Conservation (phyloP, 2,113 vertebrate species). For the Strix aluco region DNA sequence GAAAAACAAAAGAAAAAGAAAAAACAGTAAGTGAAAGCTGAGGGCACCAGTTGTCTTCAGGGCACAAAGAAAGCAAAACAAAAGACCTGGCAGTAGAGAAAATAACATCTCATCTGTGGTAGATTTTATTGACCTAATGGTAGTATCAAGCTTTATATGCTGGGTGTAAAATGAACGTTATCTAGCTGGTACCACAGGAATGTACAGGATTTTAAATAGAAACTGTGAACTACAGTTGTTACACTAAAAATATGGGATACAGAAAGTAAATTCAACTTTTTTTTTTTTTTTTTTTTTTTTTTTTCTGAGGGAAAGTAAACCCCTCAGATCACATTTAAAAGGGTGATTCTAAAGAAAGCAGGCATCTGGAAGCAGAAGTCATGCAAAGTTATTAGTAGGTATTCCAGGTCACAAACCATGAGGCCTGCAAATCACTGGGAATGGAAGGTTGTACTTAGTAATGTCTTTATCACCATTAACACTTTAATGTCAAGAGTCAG, state of each 20-base stretch:
- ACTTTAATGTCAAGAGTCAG: background rate
- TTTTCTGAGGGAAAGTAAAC: constrained; percentile 31
- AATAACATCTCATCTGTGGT: background rate
- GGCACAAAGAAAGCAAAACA: background rate
- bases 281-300: constrained; percentile 32
- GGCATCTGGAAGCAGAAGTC: constrained; percentile 6
- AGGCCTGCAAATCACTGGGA: background rate
- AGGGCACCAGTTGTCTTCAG: background rate
- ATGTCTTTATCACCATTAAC: background rate
- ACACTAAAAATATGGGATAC: constrained; percentile 6
- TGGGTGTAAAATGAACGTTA: constrained; percentile 46
- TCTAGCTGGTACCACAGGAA: constrained; percentile 16
- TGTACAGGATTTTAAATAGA: constrained; percentile 17
- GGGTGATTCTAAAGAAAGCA: constrained; percentile 18
- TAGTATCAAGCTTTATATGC: constrained; percentile 31
- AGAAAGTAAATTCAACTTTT: background rate
- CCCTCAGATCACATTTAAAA: constrained; percentile 33
- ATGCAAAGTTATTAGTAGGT: constrained; percentile 28
- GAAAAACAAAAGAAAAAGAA: background rate
- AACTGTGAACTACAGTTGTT: constrained; percentile 15
- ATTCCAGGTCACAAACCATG: constrained; percentile 28
- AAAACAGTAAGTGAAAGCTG: background rate
- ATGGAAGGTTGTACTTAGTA: background rate
- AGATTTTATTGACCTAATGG: constrained; percentile 40
- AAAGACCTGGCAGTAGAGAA: background rate